These are phyloP conservation scores for Drosophila atripex DNA, from an alignment of 2,888 invertebrate species.

Conservation along the genomic window DNA sequence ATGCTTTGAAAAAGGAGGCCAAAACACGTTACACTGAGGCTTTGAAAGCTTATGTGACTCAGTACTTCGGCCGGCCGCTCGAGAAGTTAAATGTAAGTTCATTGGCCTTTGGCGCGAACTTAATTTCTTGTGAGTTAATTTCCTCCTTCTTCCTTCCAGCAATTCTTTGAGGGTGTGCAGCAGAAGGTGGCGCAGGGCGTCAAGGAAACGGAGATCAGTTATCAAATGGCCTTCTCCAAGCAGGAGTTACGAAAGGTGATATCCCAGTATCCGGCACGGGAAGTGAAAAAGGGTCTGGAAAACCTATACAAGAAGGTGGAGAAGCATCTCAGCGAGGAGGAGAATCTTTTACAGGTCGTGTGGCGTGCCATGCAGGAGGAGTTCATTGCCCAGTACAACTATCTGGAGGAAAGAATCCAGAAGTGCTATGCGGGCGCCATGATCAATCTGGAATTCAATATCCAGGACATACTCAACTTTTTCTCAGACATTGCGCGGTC, in stretches of 20 bases:
- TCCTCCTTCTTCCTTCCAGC: conserved; percentile 85
- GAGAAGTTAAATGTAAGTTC: conserved; percentile 93
- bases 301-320: conserved; percentile 97
- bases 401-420: conserved; percentile 95
- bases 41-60: conserved; percentile 94
- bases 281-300: conserved; percentile 96
- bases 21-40: conserved; percentile 96
- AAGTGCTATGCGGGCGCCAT: conserved; percentile 98
- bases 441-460: conserved; percentile 96
- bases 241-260: conserved; percentile 97
- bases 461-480: conserved; percentile 96
- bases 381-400: conserved; percentile 97
- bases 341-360: conserved; percentile 96
- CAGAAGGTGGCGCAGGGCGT: conserved; percentile 96
- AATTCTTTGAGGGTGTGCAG: conserved; percentile 98
- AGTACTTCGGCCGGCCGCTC: conserved; percentile 96
- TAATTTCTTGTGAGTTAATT: background rate
- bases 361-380: conserved; percentile 99
- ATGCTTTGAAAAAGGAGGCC: conserved; percentile 94
- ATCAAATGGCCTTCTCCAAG: conserved; percentile 98
- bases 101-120: background rate
- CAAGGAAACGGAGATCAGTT: conserved; percentile 98
- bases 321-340: conserved; percentile 97
- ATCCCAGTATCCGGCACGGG: conserved; percentile 95
- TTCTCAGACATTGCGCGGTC: conserved; percentile 99